phyloP scores from a whole-genome alignment of 2,113 vertebrate genomes.

The Microcebus murinus region DNA sequence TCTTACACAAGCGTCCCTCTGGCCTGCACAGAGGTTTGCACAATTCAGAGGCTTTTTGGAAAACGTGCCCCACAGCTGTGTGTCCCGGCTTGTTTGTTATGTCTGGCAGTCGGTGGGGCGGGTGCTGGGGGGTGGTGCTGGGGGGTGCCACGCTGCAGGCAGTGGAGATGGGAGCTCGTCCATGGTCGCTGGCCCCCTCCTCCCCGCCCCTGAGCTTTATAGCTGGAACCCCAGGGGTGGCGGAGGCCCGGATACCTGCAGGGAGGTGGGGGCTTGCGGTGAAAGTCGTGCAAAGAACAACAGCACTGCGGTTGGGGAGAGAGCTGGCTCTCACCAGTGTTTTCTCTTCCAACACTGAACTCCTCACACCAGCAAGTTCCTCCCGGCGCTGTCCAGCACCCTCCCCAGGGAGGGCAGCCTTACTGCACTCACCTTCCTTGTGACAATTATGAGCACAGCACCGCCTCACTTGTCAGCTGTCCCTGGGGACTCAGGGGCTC shows the following conservation, averaged over 20 bases:
- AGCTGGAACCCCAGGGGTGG: neutral
- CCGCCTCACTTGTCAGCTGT: neutral
- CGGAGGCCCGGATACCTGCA: neutral
- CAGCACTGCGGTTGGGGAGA: too few species aligned
- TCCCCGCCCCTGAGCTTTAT: too few species aligned
- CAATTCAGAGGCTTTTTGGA: neutral
- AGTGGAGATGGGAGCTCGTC: too few species aligned
- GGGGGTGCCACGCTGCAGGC: too few species aligned
- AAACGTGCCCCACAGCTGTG: neutral
- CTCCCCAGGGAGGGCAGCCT: neutral
- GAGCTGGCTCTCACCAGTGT: too few species aligned
- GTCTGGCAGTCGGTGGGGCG: neutral
- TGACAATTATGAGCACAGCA: neutral
- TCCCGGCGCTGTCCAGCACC: neutral
- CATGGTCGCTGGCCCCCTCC: too few species aligned
- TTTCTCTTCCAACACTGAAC: neutral
- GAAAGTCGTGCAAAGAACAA: neutral
- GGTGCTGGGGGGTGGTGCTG: neutral
- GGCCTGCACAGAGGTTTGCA: constrained; percentile 7
- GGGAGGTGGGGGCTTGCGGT: too few species aligned
- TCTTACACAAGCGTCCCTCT: constrained; percentile 29
- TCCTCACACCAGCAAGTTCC: neutral
- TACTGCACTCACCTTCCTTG: neutral
- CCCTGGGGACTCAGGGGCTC: neutral
- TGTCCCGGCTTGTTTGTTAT: neutral